Evolutionary conservation across 2,888 invertebrate genomes (phyloP), one percentile per base, ranked within the genome.

Genomic region (Drosophila recens): DNA sequence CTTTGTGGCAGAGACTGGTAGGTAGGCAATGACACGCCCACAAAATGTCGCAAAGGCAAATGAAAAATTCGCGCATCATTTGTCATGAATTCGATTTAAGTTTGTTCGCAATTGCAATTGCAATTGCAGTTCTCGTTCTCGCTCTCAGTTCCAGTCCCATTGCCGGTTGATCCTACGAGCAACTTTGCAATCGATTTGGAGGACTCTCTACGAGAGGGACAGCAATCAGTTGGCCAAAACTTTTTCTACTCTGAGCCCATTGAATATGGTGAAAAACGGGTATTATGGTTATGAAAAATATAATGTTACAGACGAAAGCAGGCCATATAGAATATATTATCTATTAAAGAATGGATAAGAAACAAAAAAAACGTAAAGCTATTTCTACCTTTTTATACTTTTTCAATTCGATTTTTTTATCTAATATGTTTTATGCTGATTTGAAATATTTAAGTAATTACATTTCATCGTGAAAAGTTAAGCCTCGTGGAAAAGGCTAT

Each of bases 71-170:
- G 78, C 85, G 82, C 78, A 85, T 87, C 85, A 89, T 84, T 89
- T 86, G 85, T 89, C 89, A 78, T 87, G 78, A 82, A 87, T 86
- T 86, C 87, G 82, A 86, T 86, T 86, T 74, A 89, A 86, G 82
- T 87, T 77, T 57, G 56, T 68, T 72, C 61, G 51, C 69, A 64
- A 56, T 67, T 36, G 64, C 64, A 72, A 71, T 69, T 64, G 58
- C 75, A 57, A 54, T 58, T 46, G 67, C 59, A 59, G 13, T 49
- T 54, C 17, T 15, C 2, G 36, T 27, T 56, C 17, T 66, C 40
- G 0, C 27, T 51, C 15, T 15, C 13, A 13, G n/a, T 6, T n/a
- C 38, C 43, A 43, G 2, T 57, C 13, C 27, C 48, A 45, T 20
- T 43, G 20, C 46, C 20, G 27, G 42, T 53, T 73, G 69, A 73